Evolutionary conservation across 2,797 vertebrate genomes (phyloP), one percentile per base, ranked within the genome.

Genomic region (Ptychadena robeensis): DNA sequence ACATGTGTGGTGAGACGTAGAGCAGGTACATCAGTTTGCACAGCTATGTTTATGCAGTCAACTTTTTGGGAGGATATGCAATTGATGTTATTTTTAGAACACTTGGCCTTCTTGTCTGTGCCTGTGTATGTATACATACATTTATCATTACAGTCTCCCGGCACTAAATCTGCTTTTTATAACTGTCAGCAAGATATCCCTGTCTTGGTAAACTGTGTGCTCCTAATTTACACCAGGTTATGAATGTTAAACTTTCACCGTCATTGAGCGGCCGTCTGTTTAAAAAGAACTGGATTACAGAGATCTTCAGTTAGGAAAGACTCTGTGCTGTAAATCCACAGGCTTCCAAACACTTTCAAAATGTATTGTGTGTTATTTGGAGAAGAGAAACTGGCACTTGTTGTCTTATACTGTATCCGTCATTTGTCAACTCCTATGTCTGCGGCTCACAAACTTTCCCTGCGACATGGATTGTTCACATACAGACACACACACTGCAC

Each of bases 41-140:
- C 91, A 87, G 88, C 90, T 92, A 92, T 93, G 90, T 95, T 95
- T 94, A 93, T 90, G 80, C 82, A 90, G 88, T 82, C 70, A 84
- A 77, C 90, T 87, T 92, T 93, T 94, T 93, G 91, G 89, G 90
- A 92, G 91, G 89, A 89, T 89, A 89, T 90, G 92, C 87, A 87
- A 92, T 93, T 93, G 87, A 90, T 86, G 89, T 88, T 95, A 94
- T 93, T 93, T 96, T 95, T 94, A 93, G 93, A 92, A 94, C 91
- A 90, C 91, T 94, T 92, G 84, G 31, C 73, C 75, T 83, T 78
- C 79, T 86, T 86, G 87, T 82, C 85, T 84, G 79, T 88, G 87
- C 89, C 86, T 90, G 86, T 91, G 91, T 92, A 90, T 91, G 87
- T 83, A 87, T 85, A 94, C 94, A 90, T 91, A 90, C 93, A 94